Percentiles rank a stretch among this genome's conserved stretches.
phyloP scores from a whole-genome alignment of 2,888 invertebrate species.

The Zygothrica quintamaculata region DNA sequence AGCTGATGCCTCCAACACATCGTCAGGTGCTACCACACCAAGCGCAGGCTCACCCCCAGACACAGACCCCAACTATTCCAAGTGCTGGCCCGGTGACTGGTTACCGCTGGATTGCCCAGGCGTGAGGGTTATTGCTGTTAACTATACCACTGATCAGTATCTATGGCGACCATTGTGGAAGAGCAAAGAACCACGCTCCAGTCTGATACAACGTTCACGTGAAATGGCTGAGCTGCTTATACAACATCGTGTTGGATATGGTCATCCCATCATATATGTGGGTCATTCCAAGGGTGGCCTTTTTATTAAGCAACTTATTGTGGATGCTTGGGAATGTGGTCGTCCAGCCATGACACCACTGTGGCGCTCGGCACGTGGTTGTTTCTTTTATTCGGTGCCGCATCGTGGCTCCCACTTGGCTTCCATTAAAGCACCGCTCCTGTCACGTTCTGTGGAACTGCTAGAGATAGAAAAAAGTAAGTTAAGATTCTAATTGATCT shows the following conservation, averaged over 20 bases:
- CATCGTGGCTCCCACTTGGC: slow-evolving; percentile 93
- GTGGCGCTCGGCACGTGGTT: slow-evolving; percentile 87
- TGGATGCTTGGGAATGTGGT: slow-evolving; percentile 87
- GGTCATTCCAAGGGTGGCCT: slow-evolving; percentile 93
- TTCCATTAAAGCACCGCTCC: slow-evolving; percentile 89
- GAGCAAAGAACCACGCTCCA: slow-evolving; percentile 87
- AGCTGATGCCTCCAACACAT: neutral
- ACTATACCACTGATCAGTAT: slow-evolving; percentile 92
- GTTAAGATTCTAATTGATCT: slow-evolving; percentile 7
- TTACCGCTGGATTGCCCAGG: slow-evolving; percentile 91
- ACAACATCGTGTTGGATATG: slow-evolving; percentile 88
- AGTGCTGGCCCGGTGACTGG: slow-evolving; percentile 96
- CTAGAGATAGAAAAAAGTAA: slow-evolving; percentile 92
- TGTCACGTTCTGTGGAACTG: slow-evolving; percentile 91
- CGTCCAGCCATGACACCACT: slow-evolving; percentile 84
- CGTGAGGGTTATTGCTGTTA: slow-evolving; percentile 91
- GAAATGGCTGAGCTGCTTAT: slow-evolving; percentile 90
- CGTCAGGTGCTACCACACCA: slow-evolving; percentile 11
- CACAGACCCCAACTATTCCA: slow-evolving; percentile 85
- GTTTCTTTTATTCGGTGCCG: slow-evolving; percentile 94
- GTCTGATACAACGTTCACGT: slow-evolving; percentile 88
- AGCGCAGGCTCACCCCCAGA: slow-evolving; percentile 59
- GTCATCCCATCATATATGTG: slow-evolving; percentile 93
- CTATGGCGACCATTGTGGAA: slow-evolving; percentile 92
- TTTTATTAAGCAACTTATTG: slow-evolving; percentile 92